Percentiles rank a stretch among this genome's conserved stretches.
These are phyloP conservation scores for Sardinella longiceps DNA, from an alignment of 2,797 vertebrate species.

Conservation along the genomic window DNA sequence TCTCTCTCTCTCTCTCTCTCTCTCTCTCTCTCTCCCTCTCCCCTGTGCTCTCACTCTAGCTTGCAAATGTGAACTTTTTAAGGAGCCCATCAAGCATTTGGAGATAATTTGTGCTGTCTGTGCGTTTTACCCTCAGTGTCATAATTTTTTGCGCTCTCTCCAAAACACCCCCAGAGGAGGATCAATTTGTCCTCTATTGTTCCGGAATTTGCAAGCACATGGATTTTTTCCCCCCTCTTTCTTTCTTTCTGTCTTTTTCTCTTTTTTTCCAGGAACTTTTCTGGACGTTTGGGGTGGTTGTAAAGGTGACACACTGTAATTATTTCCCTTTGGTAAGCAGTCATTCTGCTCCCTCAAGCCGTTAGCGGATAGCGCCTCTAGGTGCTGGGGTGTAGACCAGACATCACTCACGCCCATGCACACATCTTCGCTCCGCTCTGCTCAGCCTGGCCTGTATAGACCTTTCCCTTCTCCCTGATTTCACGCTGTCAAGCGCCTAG, in stretches of 20 bases:
- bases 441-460: not conserved
- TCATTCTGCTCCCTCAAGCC: not conserved
- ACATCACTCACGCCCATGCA: not conserved
- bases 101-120: constrained; percentile 7
- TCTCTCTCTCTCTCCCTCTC: too few species aligned
- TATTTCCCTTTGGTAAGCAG: not conserved
- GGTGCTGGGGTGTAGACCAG: not conserved
- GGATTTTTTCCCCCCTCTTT: not conserved
- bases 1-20: too few species aligned
- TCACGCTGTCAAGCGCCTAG: not conserved
- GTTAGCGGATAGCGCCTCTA: not conserved
- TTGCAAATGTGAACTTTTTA: not conserved
- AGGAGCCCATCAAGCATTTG: not conserved
- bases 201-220: not conserved
- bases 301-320: constrained; percentile 18
- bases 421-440: not conserved
- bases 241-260: too few species aligned
- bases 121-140: not conserved
- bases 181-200: constrained; percentile 25
- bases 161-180: not conserved
- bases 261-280: not conserved
- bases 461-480: not conserved
- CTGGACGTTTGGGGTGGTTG: not conserved
- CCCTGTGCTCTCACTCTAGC: not conserved
- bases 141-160: not conserved